Evolutionary conservation across 2,113 vertebrate species (phyloP).

Genomic region (Perca flavescens): DNA sequence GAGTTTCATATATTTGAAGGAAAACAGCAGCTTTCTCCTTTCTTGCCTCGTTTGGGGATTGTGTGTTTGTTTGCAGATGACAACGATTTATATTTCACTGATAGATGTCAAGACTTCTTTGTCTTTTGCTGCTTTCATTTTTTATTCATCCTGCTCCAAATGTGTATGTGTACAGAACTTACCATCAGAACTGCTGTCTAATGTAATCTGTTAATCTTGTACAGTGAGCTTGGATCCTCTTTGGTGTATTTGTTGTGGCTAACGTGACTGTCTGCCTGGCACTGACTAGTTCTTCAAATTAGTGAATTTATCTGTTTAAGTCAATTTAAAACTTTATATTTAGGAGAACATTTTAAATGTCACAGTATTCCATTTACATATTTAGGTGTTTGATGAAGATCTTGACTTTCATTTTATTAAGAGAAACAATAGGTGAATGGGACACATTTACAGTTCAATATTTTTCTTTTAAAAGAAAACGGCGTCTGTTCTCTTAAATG

Average conservation of each 20-base stretch:
- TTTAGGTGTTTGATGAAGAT: neutral
- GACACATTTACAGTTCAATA: neutral
- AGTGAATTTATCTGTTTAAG: neutral
- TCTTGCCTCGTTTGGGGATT: neutral
- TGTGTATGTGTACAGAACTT: constrained; percentile 21
- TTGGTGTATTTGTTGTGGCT: constrained; percentile 39
- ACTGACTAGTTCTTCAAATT: constrained; percentile 10
- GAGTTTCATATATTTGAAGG: neutral
- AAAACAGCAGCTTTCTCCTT: neutral
- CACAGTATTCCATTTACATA: neutral
- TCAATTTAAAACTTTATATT: neutral
- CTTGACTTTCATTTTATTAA: neutral
- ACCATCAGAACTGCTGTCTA: constrained; percentile 12
- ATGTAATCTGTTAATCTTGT: constrained; percentile 28
- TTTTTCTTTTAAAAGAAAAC: neutral
- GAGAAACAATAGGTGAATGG: neutral
- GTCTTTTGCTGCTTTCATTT: neutral
- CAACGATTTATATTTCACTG: neutral
- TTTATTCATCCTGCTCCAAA: neutral
- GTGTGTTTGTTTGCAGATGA: constrained; percentile 35
- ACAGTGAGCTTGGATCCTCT: constrained; percentile 18
- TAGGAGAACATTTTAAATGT: neutral
- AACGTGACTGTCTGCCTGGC: constrained; percentile 28
- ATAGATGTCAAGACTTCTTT: neutral
- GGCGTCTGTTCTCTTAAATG: neutral